Evolutionary conservation across 2,888 invertebrate genomes (phyloP).

Genomic region (Aproaerema taeniolella): DNA sequence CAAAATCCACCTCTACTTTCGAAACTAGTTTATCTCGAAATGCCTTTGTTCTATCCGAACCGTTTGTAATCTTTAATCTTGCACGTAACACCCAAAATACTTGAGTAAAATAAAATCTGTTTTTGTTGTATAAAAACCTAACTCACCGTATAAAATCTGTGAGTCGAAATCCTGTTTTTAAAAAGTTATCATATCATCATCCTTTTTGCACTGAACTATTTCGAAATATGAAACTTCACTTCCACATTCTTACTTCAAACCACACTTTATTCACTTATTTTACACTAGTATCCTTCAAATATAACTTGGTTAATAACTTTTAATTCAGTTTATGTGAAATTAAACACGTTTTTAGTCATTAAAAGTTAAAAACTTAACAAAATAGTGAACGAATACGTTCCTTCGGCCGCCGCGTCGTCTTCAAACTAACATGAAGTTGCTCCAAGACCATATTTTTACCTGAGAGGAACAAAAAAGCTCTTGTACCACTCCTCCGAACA

Average conservation of each 20-base stretch:
- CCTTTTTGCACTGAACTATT: slow-evolving; percentile 42
- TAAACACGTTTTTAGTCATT: slow-evolving; percentile 14
- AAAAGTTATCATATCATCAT: slow-evolving; percentile 27
- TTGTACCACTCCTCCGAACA: slow-evolving; percentile 21
- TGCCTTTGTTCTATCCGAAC: slow-evolving; percentile 47
- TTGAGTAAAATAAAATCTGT: slow-evolving; percentile 11
- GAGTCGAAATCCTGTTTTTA: slow-evolving; percentile 48
- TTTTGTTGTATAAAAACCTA: slow-evolving; percentile 16
- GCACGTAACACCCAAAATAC: slow-evolving; percentile 9
- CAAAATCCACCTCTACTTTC: slow-evolving; percentile 42
- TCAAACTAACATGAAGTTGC: slow-evolving; percentile 54
- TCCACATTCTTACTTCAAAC: background rate
- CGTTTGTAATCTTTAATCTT: slow-evolving; percentile 5
- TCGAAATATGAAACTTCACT: slow-evolving; percentile 16
- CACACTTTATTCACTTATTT: background rate
- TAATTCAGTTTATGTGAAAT: slow-evolving; percentile 5
- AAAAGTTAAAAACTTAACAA: slow-evolving; percentile 12
- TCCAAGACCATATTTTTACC: slow-evolving; percentile 67
- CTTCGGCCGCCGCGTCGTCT: slow-evolving; percentile 44
- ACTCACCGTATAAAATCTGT: slow-evolving; percentile 49
- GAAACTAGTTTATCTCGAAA: slow-evolving; percentile 48
- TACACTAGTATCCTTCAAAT: background rate
- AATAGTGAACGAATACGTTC: slow-evolving; percentile 26
- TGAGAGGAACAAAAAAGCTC: slow-evolving; percentile 62
- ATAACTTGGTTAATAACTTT: slow-evolving; percentile 1